phyloP scores from a whole-genome alignment of 2,888 invertebrate genomes.

The Sicus ferrugineus region DNA sequence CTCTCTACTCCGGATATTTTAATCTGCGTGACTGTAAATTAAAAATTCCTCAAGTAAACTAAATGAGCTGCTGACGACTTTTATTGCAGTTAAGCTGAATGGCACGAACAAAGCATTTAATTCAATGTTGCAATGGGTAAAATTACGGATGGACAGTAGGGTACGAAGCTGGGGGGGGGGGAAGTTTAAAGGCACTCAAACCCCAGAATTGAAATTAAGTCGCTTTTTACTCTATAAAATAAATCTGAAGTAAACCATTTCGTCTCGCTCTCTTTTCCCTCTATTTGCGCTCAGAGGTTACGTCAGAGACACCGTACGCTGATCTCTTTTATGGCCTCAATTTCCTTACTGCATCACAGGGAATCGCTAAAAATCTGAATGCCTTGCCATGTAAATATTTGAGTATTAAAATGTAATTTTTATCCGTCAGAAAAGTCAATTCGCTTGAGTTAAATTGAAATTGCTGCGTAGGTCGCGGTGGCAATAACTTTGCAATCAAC shows the following conservation, averaged over 20 bases:
- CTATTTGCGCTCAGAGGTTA: no score
- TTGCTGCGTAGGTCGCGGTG: conserved; percentile 17
- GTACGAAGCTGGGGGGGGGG: no score
- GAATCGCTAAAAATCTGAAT: neutral
- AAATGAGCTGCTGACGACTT: conserved; percentile 16
- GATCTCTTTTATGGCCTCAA: no score
- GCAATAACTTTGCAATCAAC: neutral
- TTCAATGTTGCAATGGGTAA: conserved; percentile 1
- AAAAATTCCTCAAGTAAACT: conserved; percentile 20
- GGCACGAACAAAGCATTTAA: conserved; percentile 15
- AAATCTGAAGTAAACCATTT: no score
- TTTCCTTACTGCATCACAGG: neutral
- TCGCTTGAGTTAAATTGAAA: conserved; percentile 28
- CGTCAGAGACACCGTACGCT: no score
- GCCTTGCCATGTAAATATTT: conserved; percentile 21
- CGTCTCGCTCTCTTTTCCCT: no score
- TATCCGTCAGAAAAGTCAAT: conserved; percentile 21
- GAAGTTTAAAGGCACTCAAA: no score
- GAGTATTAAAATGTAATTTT: conserved; percentile 27
- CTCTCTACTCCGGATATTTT: neutral
- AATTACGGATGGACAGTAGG: no score
- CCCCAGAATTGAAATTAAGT: no score
- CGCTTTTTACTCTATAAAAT: no score
- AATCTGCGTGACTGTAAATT: conserved; percentile 2
- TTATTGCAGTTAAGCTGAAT: conserved; percentile 1